These are phyloP conservation scores for Odontomachus brunneus DNA, from an alignment of 1,140 invertebrate genomes.

Conservation along the genomic window DNA sequence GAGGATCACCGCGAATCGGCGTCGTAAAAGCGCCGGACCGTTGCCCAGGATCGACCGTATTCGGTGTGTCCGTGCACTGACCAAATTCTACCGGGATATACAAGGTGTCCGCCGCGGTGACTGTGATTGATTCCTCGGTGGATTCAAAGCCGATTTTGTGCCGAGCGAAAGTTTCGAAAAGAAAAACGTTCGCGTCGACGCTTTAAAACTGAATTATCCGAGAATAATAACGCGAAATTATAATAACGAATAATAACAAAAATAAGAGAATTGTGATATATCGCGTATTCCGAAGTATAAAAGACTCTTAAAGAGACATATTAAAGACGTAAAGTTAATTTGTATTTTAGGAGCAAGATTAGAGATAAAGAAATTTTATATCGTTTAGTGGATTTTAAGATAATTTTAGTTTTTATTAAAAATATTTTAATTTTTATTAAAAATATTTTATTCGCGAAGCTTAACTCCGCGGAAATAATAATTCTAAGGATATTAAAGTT, in stretches of 20 bases:
- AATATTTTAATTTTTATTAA: not conserved
- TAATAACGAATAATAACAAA: no score
- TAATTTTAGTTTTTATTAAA: not conserved
- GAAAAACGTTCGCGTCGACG: constrained; percentile 15
- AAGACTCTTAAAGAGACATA: not conserved
- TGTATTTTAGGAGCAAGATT: not conserved
- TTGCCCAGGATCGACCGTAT: constrained; percentile 35
- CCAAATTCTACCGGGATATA: constrained; percentile 43
- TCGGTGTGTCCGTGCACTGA: constrained; percentile 7
- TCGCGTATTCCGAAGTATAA: not conserved
- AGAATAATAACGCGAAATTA: not conserved
- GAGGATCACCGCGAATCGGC: constrained; percentile 48
- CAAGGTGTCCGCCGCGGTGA: constrained; percentile 47
- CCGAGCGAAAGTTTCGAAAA: constrained; percentile 24
- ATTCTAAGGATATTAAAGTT: not conserved
- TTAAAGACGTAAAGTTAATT: not conserved
- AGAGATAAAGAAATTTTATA: not conserved
- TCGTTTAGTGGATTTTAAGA: not conserved
- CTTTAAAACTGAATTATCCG: not conserved
- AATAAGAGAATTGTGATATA: not conserved
- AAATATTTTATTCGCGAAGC: not conserved
- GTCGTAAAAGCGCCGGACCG: constrained; percentile 45
- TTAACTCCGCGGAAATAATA: not conserved
- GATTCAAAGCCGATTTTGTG: constrained; percentile 36
- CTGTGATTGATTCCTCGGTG: constrained; percentile 55